Evolutionary conservation across 2,888 invertebrate species (phyloP).

Genomic region (Phaedon cochleariae): DNA sequence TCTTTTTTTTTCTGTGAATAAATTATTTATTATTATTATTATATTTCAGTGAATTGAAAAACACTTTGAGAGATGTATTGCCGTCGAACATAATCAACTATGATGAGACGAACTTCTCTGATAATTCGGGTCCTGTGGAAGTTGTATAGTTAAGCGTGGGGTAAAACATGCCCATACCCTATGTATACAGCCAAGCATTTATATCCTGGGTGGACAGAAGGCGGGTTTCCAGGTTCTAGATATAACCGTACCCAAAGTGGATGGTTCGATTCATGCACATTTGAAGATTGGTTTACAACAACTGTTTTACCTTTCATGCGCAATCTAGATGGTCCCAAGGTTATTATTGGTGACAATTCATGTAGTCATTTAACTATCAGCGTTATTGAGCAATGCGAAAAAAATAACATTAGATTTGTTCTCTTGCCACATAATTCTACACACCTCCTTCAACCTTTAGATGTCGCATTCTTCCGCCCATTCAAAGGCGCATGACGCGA

Average conservation of each 20-base stretch:
- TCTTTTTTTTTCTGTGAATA: no score
- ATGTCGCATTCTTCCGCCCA: constrained; percentile 8
- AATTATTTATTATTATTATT: no score
- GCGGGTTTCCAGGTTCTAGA: constrained; percentile 11
- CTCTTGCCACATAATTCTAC: constrained; percentile 18
- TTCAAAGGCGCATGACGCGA: constrained; percentile 42
- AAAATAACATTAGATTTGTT: constrained; percentile 23
- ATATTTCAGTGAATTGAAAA: constrained; percentile 5
- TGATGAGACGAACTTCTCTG: constrained; percentile 1
- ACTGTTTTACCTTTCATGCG: constrained; percentile 2
- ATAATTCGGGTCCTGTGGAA: constrained; percentile 1
- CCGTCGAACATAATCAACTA: constrained; percentile 8
- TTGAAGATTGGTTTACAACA: constrained; percentile 4
- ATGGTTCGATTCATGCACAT: not conserved
- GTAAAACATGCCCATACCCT: constrained; percentile 7
- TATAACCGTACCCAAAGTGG: constrained; percentile 18
- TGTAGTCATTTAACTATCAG: constrained; percentile 36
- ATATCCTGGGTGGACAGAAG: constrained; percentile 29
- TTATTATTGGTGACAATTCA: constrained; percentile 51
- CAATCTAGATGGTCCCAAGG: constrained; percentile 38
- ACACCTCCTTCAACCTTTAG: constrained; percentile 31
- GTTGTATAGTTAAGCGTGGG: constrained; percentile 7
- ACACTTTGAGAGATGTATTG: not conserved
- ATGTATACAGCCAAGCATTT: constrained; percentile 46
- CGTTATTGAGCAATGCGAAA: constrained; percentile 41